These are phyloP conservation scores for Simalia tracyae DNA, from an alignment of 2,797 vertebrate species.

Conservation along the genomic window DNA sequence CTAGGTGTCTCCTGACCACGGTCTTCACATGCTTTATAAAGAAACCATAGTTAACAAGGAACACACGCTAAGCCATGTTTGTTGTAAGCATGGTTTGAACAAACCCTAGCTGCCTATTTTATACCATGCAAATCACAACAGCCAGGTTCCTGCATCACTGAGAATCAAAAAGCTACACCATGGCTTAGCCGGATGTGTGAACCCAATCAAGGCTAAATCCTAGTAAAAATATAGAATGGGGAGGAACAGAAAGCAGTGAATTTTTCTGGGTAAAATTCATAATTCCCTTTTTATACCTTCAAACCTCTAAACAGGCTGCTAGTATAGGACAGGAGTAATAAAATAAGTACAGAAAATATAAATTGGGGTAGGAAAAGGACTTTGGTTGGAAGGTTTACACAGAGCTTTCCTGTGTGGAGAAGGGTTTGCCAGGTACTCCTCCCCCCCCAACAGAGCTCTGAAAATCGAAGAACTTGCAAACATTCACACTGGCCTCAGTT, in stretches of 20 bases:
- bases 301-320: neutral
- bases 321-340: neutral
- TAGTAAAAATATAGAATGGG: neutral
- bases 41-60: neutral
- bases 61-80: neutral
- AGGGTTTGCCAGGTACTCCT: neutral
- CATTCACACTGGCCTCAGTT: neutral
- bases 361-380: rapidly evolving
- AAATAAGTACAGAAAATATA: neutral
- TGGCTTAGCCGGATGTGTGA: neutral
- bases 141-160: neutral
- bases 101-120: neutral
- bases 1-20: neutral
- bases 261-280: neutral
- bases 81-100: neutral
- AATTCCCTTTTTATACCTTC: no score
- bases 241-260: neutral
- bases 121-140: neutral
- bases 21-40: neutral
- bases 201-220: neutral
- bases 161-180: no score
- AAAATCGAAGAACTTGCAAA: neutral
- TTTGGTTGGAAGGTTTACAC: neutral
- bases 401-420: neutral
- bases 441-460: neutral